These are phyloP conservation scores for Augochlorella aurata DNA, from an alignment of 2,888 invertebrate species.

Conservation along the genomic window DNA sequence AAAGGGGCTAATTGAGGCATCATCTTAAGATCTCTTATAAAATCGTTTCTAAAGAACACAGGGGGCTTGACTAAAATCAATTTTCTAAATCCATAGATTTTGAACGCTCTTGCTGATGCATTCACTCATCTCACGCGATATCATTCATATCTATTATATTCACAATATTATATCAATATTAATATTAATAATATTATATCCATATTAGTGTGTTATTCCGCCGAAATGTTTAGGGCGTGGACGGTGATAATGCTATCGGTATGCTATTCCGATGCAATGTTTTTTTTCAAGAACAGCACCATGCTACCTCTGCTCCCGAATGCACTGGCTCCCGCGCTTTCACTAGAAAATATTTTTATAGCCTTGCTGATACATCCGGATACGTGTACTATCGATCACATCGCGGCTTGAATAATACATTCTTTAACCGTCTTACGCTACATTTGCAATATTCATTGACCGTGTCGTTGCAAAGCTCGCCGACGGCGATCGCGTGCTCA, in stretches of 20 bases:
- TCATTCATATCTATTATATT: too few relatives aligned
- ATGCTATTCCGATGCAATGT: background rate
- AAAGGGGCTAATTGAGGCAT: too few relatives aligned
- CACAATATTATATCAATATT: too few relatives aligned
- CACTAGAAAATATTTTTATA: slow-evolving; percentile 35
- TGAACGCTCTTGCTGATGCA: too few relatives aligned
- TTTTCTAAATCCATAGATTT: too few relatives aligned
- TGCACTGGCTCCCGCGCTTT: background rate
- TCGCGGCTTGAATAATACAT: slow-evolving; percentile 19
- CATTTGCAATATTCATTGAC: slow-evolving; percentile 21
- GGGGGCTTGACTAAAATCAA: too few relatives aligned
- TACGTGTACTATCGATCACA: slow-evolving; percentile 13
- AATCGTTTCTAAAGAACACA: too few relatives aligned
- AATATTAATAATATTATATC: too few relatives aligned
- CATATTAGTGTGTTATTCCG: background rate
- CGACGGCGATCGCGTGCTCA: background rate
- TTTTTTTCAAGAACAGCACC: background rate
- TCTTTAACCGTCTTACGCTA: slow-evolving; percentile 8
- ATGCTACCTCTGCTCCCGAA: background rate
- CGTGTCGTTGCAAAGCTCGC: background rate
- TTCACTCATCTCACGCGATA: too few relatives aligned
- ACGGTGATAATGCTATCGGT: background rate
- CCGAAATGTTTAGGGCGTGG: background rate
- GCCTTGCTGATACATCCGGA: background rate
- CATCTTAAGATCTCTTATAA: too few relatives aligned